Conservation (phyloP, 2,888 invertebrate species). For the Eumerus sabulonum region DNA sequence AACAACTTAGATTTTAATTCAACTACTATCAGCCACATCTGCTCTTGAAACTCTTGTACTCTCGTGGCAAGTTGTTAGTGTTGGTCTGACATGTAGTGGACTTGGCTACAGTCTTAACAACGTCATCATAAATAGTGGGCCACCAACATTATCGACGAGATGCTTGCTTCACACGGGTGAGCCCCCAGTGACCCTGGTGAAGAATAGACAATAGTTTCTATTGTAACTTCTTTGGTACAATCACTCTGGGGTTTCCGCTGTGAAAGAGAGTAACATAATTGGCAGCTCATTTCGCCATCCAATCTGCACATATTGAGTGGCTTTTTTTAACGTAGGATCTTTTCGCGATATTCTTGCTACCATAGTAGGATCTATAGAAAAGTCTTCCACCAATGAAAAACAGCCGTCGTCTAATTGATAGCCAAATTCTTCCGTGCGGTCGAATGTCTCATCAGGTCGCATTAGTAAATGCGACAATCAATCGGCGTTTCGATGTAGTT, state of each 20-base stretch:
- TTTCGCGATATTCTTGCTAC: neutral
- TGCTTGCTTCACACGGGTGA: slow-evolving; percentile 15
- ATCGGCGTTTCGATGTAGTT: slow-evolving; percentile 29
- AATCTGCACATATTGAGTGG: neutral
- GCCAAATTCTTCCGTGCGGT: neutral
- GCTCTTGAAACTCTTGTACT: neutral
- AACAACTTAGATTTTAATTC: too few relatives aligned
- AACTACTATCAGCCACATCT: too few relatives aligned
- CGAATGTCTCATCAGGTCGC: slow-evolving; percentile 5
- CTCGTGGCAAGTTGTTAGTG: neutral
- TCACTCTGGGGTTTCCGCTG: slow-evolving; percentile 12
- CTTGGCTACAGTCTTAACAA: neutral
- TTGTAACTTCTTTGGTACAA: slow-evolving; percentile 4
- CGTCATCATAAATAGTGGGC: neutral
- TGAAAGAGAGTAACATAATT: slow-evolving; percentile 11
- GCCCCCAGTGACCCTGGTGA: too few relatives aligned
- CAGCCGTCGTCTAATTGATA: neutral
- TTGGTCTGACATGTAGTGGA: slow-evolving; percentile 10
- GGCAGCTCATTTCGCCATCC: neutral
- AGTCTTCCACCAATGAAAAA: slow-evolving; percentile 1
- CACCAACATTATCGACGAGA: neutral
- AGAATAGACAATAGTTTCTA: slow-evolving; percentile 7
- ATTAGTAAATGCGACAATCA: slow-evolving; percentile 29
- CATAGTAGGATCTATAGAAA: neutral
- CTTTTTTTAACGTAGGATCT: neutral